Conservation (phyloP, 2,797 vertebrate genomes). For the Percopsis omiscomaycus region DNA sequence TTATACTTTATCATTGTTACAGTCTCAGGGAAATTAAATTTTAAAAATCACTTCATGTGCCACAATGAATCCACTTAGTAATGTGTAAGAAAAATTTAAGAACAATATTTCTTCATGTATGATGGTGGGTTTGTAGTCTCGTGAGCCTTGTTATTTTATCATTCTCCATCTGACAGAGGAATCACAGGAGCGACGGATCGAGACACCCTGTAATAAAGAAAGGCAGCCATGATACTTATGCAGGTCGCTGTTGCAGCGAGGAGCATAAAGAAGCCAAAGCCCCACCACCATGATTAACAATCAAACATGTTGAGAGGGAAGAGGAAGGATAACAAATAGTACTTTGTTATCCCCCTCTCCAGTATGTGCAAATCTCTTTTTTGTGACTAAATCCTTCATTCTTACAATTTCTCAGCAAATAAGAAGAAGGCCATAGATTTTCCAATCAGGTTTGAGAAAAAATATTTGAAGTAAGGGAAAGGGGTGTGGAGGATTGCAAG, state of each 20-base stretch:
- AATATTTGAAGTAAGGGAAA: slow-evolving; percentile 31
- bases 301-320: slow-evolving; percentile 55
- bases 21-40: slow-evolving; percentile 11
- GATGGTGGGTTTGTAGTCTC: slow-evolving; percentile 12
- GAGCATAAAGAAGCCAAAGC: slow-evolving; percentile 61
- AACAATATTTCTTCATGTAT: slow-evolving; percentile 19
- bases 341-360: slow-evolving; percentile 58
- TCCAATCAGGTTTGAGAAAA: slow-evolving; percentile 82
- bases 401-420: slow-evolving; percentile 48
- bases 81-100: slow-evolving; percentile 22
- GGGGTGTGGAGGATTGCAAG: background rate
- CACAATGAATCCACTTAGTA: slow-evolving; percentile 16
- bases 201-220: slow-evolving; percentile 39
- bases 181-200: slow-evolving; percentile 17
- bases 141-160: slow-evolving; percentile 44
- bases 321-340: slow-evolving; percentile 7
- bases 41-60: slow-evolving; percentile 1
- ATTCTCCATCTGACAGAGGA: slow-evolving; percentile 12
- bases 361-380: slow-evolving; percentile 66
- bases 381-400: slow-evolving; percentile 71
- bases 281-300: slow-evolving; percentile 61
- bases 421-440: slow-evolving; percentile 5
- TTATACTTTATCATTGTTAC: background rate
- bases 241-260: slow-evolving; percentile 49
- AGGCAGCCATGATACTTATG: slow-evolving; percentile 46